phyloP scores from a whole-genome alignment of 2,797 vertebrate genomes.

The Peromyscus attwateri region DNA sequence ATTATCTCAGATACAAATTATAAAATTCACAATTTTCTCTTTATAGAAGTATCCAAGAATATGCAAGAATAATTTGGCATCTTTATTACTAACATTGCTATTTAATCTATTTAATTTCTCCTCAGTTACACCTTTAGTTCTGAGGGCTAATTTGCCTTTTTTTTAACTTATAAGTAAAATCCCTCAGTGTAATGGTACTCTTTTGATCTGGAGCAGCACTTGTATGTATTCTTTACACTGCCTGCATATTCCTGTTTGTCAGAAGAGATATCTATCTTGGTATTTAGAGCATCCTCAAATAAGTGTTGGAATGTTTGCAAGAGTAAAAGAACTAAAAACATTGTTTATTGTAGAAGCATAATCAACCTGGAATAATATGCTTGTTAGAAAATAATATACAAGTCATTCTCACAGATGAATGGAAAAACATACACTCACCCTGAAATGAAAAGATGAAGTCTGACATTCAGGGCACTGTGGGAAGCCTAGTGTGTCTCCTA shows the following conservation, averaged over 20 bases:
- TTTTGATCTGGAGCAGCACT: slow-evolving; percentile 7
- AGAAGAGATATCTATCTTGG: slow-evolving; percentile 14
- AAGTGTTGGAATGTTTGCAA: neutral
- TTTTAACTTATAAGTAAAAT: slow-evolving; percentile 10
- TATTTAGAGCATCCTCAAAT: neutral
- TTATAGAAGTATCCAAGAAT: slow-evolving; percentile 35
- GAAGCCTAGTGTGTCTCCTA: neutral
- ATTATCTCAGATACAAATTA: slow-evolving; percentile 56
- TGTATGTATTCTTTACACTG: slow-evolving; percentile 13
- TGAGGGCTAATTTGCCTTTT: slow-evolving; percentile 3
- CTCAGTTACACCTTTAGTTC: neutral
- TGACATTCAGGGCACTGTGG: neutral
- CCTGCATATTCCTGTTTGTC: neutral
- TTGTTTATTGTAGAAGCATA: neutral
- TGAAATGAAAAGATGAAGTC: slow-evolving; percentile 2
- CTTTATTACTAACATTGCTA: slow-evolving; percentile 5
- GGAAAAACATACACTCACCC: neutral
- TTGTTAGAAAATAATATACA: slow-evolving; percentile 20
- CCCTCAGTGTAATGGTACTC: neutral
- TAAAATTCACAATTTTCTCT: slow-evolving; percentile 25
- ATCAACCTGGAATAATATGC: neutral
- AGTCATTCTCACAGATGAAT: slow-evolving; percentile 32
- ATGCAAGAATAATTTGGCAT: slow-evolving; percentile 15
- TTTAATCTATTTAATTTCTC: slow-evolving; percentile 10
- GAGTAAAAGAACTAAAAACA: neutral